Percentiles rank a stretch among this genome's conserved stretches.
These are phyloP conservation scores for Ramphastos sulfuratus DNA, from an alignment of 2,113 vertebrate species.

Conservation along the genomic window DNA sequence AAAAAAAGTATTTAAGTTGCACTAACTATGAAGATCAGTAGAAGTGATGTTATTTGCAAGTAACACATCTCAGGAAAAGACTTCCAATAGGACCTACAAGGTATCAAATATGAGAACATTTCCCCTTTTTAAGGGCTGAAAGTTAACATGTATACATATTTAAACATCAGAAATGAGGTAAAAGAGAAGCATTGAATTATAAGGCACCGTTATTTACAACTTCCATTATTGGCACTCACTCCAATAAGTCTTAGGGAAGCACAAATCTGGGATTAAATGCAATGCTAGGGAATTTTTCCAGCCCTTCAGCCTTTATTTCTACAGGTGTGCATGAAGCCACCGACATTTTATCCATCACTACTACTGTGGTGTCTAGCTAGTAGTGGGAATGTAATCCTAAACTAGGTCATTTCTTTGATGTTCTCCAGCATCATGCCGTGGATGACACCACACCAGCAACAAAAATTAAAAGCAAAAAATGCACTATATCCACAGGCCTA, in stretches of 20 bases:
- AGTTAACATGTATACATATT: conserved; percentile 32
- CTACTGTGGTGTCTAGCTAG: conserved; percentile 27
- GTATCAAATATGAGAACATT: conserved; percentile 4
- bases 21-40: neutral
- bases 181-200: conserved; percentile 68
- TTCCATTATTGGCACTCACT: conserved; percentile 73
- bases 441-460: conserved; percentile 12
- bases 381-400: conserved; percentile 26
- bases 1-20: neutral
- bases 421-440: conserved; percentile 36
- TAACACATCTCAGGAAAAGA: neutral
- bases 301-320: conserved; percentile 53
- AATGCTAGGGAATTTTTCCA: conserved; percentile 18
- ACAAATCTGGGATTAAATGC: conserved; percentile 19
- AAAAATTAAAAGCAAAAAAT: conserved; percentile 5
- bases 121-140: conserved; percentile 16
- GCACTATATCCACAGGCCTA: conserved; percentile 29
- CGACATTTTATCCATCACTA: neutral
- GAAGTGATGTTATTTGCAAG: neutral
- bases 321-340: conserved; percentile 23
- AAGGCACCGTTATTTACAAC: conserved; percentile 81
- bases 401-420: conserved; percentile 30
- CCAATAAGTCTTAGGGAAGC: conserved; percentile 57
- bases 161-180: conserved; percentile 75
- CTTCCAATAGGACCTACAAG: conserved; percentile 22